Percentiles rank a stretch among this genome's conserved stretches.
These are phyloP conservation scores for Sparus aurata DNA, from an alignment of 2,797 vertebrate genomes.

Conservation along the genomic window DNA sequence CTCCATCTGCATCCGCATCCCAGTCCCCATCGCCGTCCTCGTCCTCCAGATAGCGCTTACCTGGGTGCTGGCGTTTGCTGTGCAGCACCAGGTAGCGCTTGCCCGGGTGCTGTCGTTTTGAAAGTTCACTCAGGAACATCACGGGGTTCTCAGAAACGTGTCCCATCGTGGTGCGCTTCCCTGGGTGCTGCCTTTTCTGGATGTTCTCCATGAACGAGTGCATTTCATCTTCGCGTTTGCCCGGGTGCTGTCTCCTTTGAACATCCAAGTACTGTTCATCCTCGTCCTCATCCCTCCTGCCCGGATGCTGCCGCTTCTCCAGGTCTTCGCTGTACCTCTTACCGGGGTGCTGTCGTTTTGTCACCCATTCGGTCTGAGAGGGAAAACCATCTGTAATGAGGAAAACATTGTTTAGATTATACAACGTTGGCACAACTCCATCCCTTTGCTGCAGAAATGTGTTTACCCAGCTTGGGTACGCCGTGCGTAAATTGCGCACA, in stretches of 20 bases:
- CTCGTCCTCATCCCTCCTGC: conserved; percentile 84
- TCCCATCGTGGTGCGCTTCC: conserved; percentile 82
- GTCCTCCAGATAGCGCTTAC: conserved; percentile 80
- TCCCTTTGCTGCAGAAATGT: background rate
- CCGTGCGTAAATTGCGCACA: conserved; percentile 64
- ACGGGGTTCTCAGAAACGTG: conserved; percentile 72
- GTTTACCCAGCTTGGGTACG: background rate
- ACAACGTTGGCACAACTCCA: background rate
- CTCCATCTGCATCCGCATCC: conserved; percentile 71
- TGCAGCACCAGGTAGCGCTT: conserved; percentile 83
- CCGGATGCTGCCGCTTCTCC: conserved; percentile 89
- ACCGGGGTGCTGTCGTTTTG: conserved; percentile 89
- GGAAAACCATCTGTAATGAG: conserved; percentile 75
- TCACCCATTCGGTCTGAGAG: conserved; percentile 83
- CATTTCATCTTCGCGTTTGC: conserved; percentile 85
- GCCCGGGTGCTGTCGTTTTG: conserved; percentile 91
- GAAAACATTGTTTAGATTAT: conserved; percentile 15
- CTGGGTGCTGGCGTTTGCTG: conserved; percentile 87
- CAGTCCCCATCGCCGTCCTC: conserved; percentile 74
- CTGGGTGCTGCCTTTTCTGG: conserved; percentile 90
- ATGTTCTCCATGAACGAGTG: conserved; percentile 69
- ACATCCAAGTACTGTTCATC: conserved; percentile 74
- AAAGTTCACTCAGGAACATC: conserved; percentile 78
- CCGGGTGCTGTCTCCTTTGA: conserved; percentile 88
- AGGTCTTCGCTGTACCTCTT: conserved; percentile 77